Percentiles rank a stretch among this genome's conserved stretches.
Evolutionary conservation across 2,113 vertebrate genomes (phyloP).

Genomic region (Ceratotherium simum): DNA sequence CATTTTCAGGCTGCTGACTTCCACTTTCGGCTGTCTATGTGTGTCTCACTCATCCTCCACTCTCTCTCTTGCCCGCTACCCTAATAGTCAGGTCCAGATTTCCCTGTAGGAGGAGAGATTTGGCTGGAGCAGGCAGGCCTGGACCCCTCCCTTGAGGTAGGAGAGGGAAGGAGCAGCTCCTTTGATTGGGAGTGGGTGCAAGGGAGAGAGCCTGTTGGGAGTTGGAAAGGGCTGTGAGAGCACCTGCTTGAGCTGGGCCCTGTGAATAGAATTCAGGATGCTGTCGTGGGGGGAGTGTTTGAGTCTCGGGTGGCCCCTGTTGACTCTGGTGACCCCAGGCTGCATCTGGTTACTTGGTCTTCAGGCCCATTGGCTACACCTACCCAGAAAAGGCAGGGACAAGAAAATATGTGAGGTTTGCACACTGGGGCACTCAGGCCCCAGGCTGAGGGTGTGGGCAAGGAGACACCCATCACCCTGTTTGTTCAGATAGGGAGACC

Average conservation of each 20-base stretch:
- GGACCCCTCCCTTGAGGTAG: neutral
- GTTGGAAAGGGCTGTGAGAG: neutral
- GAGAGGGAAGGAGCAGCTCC: neutral
- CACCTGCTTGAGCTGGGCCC: neutral
- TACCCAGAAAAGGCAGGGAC: neutral
- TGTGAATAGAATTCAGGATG: neutral
- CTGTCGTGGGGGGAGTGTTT: neutral
- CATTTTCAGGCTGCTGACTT: neutral
- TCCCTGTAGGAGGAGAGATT: conserved; percentile 63
- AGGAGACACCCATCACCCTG: neutral
- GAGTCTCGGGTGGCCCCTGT: neutral
- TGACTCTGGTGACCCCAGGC: neutral
- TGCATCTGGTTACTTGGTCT: neutral
- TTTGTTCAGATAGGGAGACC: neutral
- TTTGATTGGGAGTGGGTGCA: neutral
- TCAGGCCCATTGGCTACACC: neutral
- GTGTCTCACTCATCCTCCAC: neutral
- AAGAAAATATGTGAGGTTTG: neutral
- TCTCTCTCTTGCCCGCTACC: neutral
- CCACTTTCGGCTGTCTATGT: neutral
- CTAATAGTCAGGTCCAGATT: conserved; percentile 83
- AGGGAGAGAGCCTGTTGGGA: neutral
- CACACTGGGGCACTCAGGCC: neutral
- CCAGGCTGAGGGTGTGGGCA: neutral
- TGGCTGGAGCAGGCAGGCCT: neutral